Conservation (phyloP, 2,797 vertebrate genomes). For the Numenius phaeopus region DNA sequence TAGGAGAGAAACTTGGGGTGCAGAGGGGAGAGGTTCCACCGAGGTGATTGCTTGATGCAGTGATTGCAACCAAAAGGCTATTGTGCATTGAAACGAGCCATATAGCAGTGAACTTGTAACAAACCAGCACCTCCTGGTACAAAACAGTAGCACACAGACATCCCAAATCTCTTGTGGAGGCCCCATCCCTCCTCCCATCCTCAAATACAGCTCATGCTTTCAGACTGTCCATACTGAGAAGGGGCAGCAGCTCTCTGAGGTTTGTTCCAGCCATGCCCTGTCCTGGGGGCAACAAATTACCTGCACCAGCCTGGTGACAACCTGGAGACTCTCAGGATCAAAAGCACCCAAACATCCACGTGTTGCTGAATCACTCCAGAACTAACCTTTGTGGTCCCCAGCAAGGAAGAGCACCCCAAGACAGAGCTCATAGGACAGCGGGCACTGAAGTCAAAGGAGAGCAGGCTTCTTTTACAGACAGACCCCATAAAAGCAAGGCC, state of each 20-base stretch:
- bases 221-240: accelerated
- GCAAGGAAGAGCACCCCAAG: accelerated
- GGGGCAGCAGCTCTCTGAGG: background rate
- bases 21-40: background rate
- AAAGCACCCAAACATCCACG: background rate
- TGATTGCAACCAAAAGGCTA: background rate
- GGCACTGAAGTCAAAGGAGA: accelerated
- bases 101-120: accelerated
- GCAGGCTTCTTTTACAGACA: background rate
- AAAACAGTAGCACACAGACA: background rate
- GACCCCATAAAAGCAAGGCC: background rate
- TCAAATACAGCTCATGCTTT: background rate
- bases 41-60: background rate
- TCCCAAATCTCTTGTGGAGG: background rate
- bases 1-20: background rate
- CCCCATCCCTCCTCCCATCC: background rate
- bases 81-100: accelerated
- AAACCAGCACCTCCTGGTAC: background rate
- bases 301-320: background rate
- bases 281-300: background rate
- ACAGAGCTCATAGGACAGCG: accelerated
- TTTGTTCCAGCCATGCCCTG: background rate
- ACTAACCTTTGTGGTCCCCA: background rate
- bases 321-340: background rate
- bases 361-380: slow-evolving; percentile 26